phyloP scores from a whole-genome alignment of 2,113 vertebrate species.

The Canis aureus region DNA sequence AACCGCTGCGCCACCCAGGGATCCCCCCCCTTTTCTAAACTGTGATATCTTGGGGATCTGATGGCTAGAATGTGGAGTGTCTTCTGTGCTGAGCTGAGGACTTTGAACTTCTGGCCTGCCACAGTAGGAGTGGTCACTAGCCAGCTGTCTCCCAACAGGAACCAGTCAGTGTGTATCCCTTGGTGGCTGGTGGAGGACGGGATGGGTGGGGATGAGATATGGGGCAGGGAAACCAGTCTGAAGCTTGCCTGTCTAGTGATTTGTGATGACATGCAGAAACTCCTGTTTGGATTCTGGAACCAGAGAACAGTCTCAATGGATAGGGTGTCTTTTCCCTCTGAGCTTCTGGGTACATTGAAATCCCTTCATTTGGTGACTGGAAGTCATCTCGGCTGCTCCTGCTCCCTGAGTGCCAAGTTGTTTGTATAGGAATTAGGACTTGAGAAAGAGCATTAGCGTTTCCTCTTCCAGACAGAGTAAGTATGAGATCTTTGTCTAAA shows the following conservation, averaged over 20 bases:
- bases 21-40: background rate
- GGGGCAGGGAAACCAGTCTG: background rate
- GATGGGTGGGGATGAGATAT: background rate
- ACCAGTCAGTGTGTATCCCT: background rate
- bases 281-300: background rate
- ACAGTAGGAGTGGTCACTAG: background rate
- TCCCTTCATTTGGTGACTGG: background rate
- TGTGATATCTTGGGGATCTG: background rate
- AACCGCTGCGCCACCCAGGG: too few relatives aligned
- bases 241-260: background rate
- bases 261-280: background rate
- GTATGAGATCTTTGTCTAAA: background rate
- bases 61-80: fast-evolving
- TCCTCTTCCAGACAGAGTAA: background rate
- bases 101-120: background rate
- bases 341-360: background rate
- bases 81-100: background rate
- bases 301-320: background rate
- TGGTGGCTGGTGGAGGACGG: background rate
- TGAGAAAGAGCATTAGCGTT: background rate
- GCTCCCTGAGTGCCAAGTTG: background rate
- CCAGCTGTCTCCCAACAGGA: fast-evolving
- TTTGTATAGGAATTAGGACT: background rate
- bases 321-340: background rate
- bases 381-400: background rate